phyloP scores from a whole-genome alignment of 2,113 vertebrate species.

The Ceyx margarethae region DNA sequence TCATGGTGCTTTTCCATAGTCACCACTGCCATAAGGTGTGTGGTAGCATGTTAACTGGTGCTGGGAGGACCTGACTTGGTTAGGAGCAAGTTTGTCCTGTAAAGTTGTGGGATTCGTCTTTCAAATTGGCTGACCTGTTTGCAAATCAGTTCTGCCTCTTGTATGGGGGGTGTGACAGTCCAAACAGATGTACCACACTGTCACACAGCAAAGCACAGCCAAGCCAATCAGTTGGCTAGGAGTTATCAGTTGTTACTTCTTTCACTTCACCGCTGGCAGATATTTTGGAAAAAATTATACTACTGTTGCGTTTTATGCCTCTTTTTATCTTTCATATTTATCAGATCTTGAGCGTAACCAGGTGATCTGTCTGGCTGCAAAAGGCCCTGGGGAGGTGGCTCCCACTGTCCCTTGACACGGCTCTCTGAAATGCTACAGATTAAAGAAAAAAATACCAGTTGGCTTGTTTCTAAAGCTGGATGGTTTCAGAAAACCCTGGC shows the following conservation, averaged over 20 bases:
- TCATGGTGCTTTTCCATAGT: neutral
- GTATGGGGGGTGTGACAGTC: conserved; percentile 5
- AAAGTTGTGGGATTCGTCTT: neutral
- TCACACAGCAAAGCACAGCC: neutral
- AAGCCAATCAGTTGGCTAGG: neutral
- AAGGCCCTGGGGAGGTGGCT: neutral
- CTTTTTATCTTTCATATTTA: neutral
- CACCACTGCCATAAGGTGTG: neutral
- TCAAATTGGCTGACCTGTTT: conserved; percentile 4
- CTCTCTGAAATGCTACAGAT: neutral
- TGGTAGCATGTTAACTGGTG: neutral
- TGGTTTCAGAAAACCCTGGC: neutral
- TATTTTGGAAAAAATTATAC: conserved; percentile 33
- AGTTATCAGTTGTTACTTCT: neutral
- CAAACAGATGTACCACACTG: conserved; percentile 12
- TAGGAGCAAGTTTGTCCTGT: neutral
- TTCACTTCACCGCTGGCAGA: neutral
- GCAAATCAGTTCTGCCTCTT: neutral
- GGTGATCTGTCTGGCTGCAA: neutral
- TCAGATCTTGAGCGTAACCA: neutral
- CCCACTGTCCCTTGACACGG: neutral
- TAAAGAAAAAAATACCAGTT: neutral
- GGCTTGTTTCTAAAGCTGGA: neutral
- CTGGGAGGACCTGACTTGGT: neutral
- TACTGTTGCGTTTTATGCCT: neutral